Conservation (phyloP, 1,140 invertebrate genomes). For the Gonioctena quinquepunctata region DNA sequence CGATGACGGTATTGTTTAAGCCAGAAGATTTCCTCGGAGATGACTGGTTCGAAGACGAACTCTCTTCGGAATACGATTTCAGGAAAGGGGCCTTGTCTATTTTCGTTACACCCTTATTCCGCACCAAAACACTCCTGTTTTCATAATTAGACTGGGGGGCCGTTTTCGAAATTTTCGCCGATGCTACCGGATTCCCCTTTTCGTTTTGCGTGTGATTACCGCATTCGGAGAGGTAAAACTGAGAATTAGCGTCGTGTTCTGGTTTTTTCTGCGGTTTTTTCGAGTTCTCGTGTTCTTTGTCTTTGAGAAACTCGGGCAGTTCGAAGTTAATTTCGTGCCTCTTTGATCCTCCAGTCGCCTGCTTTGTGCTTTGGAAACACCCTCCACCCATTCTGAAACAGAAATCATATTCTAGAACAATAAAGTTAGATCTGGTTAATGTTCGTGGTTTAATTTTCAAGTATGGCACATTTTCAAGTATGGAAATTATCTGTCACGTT, state of each 20-base stretch:
- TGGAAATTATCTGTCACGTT: too few species aligned
- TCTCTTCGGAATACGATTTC: conserved; percentile 26
- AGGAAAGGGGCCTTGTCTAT: not conserved
- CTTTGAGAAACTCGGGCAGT: conserved; percentile 78
- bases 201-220: conserved; percentile 3
- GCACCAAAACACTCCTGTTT: conserved; percentile 29
- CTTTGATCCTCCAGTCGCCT: conserved; percentile 79
- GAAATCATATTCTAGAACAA: too few species aligned
- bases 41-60: conserved; percentile 26
- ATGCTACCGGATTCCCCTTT: not conserved
- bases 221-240: not conserved
- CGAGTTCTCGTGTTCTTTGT: conserved; percentile 55
- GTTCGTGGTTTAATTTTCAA: too few species aligned
- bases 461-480: too few species aligned
- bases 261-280: conserved; percentile 5
- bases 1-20: conserved; percentile 43
- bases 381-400: conserved; percentile 64
- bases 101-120: not conserved
- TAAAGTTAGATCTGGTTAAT: too few species aligned
- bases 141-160: conserved; percentile 28
- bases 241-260: not conserved
- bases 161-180: conserved; percentile 11
- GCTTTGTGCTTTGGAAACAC: conserved; percentile 72
- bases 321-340: conserved; percentile 80
- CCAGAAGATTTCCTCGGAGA: conserved; percentile 39